Evolutionary conservation across 2,888 invertebrate species (phyloP).

Genomic region (Cyclophora punctaria): DNA sequence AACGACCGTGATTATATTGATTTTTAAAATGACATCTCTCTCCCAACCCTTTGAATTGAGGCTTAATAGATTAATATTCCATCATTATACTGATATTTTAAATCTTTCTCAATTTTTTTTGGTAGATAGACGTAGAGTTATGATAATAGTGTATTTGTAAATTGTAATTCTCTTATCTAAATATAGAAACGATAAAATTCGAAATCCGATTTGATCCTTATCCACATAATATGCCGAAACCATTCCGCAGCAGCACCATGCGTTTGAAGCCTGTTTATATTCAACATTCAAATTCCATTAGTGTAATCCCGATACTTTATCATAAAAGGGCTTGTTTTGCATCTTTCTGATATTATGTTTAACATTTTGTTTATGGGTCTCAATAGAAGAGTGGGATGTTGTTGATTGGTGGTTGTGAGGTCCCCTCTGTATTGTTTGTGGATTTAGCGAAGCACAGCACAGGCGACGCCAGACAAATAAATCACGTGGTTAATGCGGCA

Average conservation of each 20-base stretch:
- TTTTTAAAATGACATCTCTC: conserved; percentile 56
- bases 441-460: conserved; percentile 51
- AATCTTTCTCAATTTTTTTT: too few relatives aligned
- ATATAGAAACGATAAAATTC: too few relatives aligned
- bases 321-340: conserved; percentile 35
- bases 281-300: conserved; percentile 28
- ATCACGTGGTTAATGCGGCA: conserved; percentile 64
- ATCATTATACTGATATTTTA: not conserved
- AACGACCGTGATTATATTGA: conserved; percentile 69
- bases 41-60: conserved; percentile 26
- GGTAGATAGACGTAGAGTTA: too few relatives aligned
- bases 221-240: too few relatives aligned
- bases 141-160: too few relatives aligned
- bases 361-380: conserved; percentile 28
- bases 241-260: too few relatives aligned
- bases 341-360: conserved; percentile 41
- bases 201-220: too few relatives aligned
- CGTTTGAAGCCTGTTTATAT: too few relatives aligned
- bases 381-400: conserved; percentile 29
- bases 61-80: conserved; percentile 2
- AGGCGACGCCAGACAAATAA: conserved; percentile 67
- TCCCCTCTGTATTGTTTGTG: conserved; percentile 52
- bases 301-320: conserved; percentile 39
- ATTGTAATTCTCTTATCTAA: too few relatives aligned
- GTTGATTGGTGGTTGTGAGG: conserved; percentile 25